Conservation (phyloP, 2,888 invertebrate species). For the Cephus spinipes region DNA sequence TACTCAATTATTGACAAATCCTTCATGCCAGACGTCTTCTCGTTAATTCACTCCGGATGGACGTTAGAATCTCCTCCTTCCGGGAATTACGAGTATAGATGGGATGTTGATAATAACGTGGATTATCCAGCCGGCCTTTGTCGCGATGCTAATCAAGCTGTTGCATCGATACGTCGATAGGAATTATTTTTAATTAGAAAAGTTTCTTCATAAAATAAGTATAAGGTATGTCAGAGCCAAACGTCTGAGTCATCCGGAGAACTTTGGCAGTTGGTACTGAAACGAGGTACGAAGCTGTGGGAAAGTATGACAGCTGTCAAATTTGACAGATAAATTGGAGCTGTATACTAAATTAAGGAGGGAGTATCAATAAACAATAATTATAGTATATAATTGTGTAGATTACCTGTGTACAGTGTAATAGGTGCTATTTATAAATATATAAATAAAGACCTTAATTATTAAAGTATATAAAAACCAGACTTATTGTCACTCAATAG, state of each 20-base stretch:
- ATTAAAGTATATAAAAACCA: not conserved
- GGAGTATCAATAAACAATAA: slow-evolving; percentile 17
- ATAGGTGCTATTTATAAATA: not conserved
- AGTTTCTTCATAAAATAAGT: not conserved
- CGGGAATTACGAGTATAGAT: not conserved
- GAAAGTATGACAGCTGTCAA: not conserved
- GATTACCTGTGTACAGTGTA: not conserved
- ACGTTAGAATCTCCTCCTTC: not conserved
- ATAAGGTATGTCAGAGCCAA: not conserved
- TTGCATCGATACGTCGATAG: not conserved
- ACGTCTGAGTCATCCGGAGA: not conserved
- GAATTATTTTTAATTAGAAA: not conserved
- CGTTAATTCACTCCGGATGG: not conserved
- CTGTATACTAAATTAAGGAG: not conserved
- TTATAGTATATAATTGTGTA: not conserved
- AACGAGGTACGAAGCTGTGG: not conserved
- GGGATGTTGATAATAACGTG: not conserved
- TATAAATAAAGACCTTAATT: not conserved
- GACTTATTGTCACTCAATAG: slow-evolving; percentile 38
- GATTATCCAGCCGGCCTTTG: not conserved
- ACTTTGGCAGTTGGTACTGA: not conserved
- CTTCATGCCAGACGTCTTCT: not conserved
- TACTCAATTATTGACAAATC: not conserved
- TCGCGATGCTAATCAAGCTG: not conserved
- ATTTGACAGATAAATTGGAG: not conserved